Percentiles rank a stretch among this genome's conserved stretches.
phyloP scores from a whole-genome alignment of 1,140 invertebrate genomes.

The Leptinotarsa undecemlineata region DNA sequence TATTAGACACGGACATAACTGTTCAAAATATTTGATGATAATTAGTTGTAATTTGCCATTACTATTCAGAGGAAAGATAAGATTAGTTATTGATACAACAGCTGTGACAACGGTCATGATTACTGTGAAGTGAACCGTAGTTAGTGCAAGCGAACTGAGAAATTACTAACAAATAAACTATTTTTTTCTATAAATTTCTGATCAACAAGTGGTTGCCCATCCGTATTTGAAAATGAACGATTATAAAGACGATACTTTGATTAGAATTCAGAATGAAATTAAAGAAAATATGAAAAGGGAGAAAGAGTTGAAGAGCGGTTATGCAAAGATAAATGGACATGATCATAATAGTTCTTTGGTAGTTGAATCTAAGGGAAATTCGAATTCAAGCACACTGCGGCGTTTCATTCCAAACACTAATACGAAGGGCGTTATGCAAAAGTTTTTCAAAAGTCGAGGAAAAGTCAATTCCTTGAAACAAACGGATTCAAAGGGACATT shows the following conservation, averaged over 20 bases:
- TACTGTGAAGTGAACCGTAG: neutral
- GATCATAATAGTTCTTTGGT: slow-evolving; percentile 12
- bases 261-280: slow-evolving; percentile 54
- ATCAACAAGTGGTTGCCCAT: slow-evolving; percentile 33
- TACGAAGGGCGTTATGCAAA: slow-evolving; percentile 53
- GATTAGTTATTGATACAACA: no score
- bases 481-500: slow-evolving; percentile 25
- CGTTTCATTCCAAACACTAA: slow-evolving; percentile 45
- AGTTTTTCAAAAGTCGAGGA: slow-evolving; percentile 52
- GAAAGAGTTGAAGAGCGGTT: slow-evolving; percentile 46
- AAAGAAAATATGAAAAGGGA: slow-evolving; percentile 50
- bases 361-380: slow-evolving; percentile 22
- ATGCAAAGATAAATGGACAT: slow-evolving; percentile 19
- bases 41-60: no score
- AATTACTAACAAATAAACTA: neutral
- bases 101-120: neutral
- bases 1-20: neutral
- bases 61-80: no score
- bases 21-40: neutral
- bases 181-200: slow-evolving; percentile 8
- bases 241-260: slow-evolving; percentile 45
- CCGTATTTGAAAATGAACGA: slow-evolving; percentile 39
- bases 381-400: slow-evolving; percentile 34
- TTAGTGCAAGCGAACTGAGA: neutral
- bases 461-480: slow-evolving; percentile 38